Evolutionary conservation across 2,888 invertebrate genomes (phyloP).

Genomic region (Pachydiplax longipennis): DNA sequence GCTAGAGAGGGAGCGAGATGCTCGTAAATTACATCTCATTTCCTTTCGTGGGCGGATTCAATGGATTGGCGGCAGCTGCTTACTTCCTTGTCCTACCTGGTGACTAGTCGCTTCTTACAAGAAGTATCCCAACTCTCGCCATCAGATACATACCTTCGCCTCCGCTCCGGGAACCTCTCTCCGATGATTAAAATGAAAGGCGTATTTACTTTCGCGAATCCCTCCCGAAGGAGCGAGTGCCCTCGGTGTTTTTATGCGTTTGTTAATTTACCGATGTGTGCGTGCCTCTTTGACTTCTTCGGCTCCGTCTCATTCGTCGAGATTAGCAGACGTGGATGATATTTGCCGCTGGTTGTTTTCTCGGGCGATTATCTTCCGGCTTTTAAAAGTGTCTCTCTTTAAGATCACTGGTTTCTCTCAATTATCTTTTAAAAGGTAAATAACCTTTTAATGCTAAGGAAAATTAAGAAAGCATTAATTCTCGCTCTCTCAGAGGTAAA

Average conservation of each 20-base stretch:
- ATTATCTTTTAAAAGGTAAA: too few relatives aligned
- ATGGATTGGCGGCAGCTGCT: constrained; percentile 43
- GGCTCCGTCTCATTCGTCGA: background rate
- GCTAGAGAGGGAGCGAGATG: constrained; percentile 9
- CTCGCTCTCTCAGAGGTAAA: too few relatives aligned
- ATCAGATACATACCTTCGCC: constrained; percentile 8
- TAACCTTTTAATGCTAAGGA: too few relatives aligned
- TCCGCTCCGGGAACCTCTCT: background rate
- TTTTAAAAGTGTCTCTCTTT: too few relatives aligned
- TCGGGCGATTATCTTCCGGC: too few relatives aligned
- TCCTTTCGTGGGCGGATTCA: constrained; percentile 44
- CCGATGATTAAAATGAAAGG: background rate
- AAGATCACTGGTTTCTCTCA: too few relatives aligned
- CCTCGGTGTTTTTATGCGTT: too few relatives aligned
- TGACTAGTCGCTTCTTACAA: constrained; percentile 41
- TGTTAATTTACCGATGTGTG: background rate
- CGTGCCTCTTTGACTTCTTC: background rate
- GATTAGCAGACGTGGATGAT: too few relatives aligned
- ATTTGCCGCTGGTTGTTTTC: too few relatives aligned
- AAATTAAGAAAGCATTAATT: too few relatives aligned
- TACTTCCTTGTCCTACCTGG: constrained; percentile 39
- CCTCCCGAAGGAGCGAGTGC: too few relatives aligned
- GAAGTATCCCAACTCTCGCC: constrained; percentile 22
- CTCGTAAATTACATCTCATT: constrained; percentile 39
- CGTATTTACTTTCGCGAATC: background rate